phyloP scores from a whole-genome alignment of 2,797 vertebrate genomes.

The Micromesistius poutassou region DNA sequence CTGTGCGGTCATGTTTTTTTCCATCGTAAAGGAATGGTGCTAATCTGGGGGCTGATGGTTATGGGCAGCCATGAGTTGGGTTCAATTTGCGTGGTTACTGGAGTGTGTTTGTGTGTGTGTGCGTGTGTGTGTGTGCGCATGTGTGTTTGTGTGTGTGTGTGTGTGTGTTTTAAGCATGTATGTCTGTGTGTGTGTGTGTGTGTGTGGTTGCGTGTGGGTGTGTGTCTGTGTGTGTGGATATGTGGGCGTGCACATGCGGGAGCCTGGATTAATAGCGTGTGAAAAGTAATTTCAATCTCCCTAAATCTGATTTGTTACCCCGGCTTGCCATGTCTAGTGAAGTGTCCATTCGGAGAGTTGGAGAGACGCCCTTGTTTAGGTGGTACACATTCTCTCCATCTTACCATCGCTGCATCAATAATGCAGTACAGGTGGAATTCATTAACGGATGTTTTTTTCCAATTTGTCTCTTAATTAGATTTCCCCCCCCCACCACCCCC shows the following conservation, averaged over 20 bases:
- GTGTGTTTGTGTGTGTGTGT: too few species aligned
- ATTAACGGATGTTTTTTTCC: background rate
- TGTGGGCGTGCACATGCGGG: background rate
- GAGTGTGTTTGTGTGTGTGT: background rate
- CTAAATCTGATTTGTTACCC: background rate
- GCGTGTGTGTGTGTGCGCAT: background rate
- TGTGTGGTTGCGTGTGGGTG: too few species aligned
- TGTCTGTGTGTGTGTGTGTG: background rate
- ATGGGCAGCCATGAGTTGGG: background rate
- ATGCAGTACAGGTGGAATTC: conserved; percentile 4
- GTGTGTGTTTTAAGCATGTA: too few species aligned
- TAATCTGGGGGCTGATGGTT: background rate
- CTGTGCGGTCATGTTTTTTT: background rate
- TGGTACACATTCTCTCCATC: background rate
- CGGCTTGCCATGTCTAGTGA: background rate
- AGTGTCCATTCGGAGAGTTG: background rate
- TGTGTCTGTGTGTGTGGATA: background rate
- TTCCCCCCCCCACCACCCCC: conserved; percentile 8
- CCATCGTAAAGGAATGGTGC: background rate
- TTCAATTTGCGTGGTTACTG: background rate
- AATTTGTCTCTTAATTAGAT: conserved; percentile 1
- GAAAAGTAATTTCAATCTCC: background rate
- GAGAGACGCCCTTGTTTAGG: background rate
- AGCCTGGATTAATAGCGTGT: background rate
- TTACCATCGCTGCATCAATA: background rate